Conservation (phyloP, 2,888 invertebrate species). For the Danaus chrysippus region DNA sequence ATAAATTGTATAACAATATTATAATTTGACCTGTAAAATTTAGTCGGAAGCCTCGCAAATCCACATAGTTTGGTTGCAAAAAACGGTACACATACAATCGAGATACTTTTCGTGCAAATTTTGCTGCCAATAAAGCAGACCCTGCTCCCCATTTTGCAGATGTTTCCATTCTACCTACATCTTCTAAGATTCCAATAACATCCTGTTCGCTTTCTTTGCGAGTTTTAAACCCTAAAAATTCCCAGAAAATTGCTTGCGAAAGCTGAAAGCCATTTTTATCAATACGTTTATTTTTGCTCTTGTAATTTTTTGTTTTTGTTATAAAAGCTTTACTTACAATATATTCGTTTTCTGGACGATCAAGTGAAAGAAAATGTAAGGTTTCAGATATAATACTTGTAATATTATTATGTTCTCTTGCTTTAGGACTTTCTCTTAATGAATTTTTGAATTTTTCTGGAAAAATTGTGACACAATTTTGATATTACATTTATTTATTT, state of each 20-base stretch:
- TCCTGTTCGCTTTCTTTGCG: conserved; percentile 46
- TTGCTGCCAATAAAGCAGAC: conserved; percentile 77
- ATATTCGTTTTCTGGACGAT: conserved; percentile 43
- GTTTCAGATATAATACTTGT: conserved; percentile 79
- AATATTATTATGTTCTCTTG: conserved; percentile 78
- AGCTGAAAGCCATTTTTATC: conserved; percentile 41
- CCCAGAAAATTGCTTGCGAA: conserved; percentile 77
- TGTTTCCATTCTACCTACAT: conserved; percentile 76
- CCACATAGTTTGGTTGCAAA: conserved; percentile 67
- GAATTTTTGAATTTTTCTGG: conserved; percentile 80
- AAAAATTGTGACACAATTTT: conserved; percentile 36
- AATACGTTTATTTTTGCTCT: background rate
- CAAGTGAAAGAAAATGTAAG: conserved; percentile 59
- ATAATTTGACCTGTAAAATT: conserved; percentile 75
- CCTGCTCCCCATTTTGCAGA: conserved; percentile 78
- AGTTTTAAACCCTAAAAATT: conserved; percentile 65
- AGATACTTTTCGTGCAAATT: conserved; percentile 66
- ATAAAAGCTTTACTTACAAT: conserved; percentile 40
- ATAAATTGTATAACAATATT: too few relatives aligned
- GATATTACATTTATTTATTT: background rate
- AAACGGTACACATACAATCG: conserved; percentile 79
- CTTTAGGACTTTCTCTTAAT: conserved; percentile 72
- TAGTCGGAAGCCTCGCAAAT: conserved; percentile 59
- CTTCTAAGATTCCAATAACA: conserved; percentile 59
- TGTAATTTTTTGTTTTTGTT: background rate